These are phyloP conservation scores for Harpegnathos saltator DNA, from an alignment of 1,140 invertebrate species.

Conservation along the genomic window DNA sequence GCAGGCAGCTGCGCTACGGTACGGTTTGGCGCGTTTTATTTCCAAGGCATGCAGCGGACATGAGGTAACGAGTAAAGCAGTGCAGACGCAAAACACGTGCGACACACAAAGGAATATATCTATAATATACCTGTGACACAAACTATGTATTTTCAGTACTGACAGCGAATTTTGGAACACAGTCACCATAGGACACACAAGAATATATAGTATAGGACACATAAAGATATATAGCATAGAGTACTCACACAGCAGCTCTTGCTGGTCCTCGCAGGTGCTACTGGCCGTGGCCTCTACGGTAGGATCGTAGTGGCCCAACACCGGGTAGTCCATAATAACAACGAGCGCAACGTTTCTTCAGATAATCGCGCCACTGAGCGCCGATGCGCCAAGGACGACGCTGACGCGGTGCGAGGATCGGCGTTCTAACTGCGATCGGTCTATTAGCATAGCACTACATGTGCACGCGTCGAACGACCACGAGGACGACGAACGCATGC, in stretches of 20 bases:
- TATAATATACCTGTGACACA: too few relatives aligned
- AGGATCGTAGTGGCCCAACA: constrained; percentile 79
- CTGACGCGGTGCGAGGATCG: constrained; percentile 21
- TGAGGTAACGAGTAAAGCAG: too few relatives aligned
- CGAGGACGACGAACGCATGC: constrained; percentile 6
- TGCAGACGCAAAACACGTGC: too few relatives aligned
- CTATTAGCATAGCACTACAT: constrained; percentile 64
- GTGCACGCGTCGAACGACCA: background rate
- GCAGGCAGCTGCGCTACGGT: too few relatives aligned
- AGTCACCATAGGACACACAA: too few relatives aligned
- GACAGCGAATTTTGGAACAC: too few relatives aligned
- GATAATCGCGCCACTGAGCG: constrained; percentile 40
- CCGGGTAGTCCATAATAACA: constrained; percentile 79
- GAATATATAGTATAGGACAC: too few relatives aligned
- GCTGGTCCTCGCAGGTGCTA: constrained; percentile 64
- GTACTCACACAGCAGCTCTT: constrained; percentile 81
- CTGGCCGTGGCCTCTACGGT: constrained; percentile 71
- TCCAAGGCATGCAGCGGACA: too few relatives aligned
- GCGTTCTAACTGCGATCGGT: constrained; percentile 35
- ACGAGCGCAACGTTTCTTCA: constrained; percentile 38
- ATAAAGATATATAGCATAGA: background rate
- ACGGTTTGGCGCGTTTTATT: constrained; percentile 24
- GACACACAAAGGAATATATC: too few relatives aligned
- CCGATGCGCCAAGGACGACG: constrained; percentile 21
- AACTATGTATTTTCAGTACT: too few relatives aligned